These are phyloP conservation scores for Chelonus formosanus DNA, from an alignment of 2,888 invertebrate species.

Conservation along the genomic window DNA sequence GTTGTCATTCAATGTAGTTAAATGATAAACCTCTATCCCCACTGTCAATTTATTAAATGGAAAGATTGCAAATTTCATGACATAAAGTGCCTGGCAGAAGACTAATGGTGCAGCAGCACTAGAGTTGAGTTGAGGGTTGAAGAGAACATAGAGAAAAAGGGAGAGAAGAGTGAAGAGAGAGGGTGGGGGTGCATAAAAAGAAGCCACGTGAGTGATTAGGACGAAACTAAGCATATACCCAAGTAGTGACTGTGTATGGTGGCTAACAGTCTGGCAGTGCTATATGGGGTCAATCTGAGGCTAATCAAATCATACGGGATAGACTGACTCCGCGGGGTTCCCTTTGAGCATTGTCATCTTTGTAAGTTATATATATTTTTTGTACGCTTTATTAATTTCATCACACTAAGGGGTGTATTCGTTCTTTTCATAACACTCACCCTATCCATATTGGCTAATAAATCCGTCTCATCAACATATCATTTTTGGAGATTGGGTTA, in stretches of 20 bases:
- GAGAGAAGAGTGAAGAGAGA: slow-evolving; percentile 13
- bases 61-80: slow-evolving; percentile 65
- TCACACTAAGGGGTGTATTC: slow-evolving; percentile 45
- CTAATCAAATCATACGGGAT: slow-evolving; percentile 65
- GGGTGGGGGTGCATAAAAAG: slow-evolving; percentile 45
- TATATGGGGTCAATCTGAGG: slow-evolving; percentile 64
- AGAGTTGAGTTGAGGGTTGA: slow-evolving; percentile 32
- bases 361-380: slow-evolving; percentile 33
- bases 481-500: too few relatives aligned
- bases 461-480: slow-evolving; percentile 40
- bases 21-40: slow-evolving; percentile 56
- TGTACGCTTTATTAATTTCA: slow-evolving; percentile 64
- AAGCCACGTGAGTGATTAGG: slow-evolving; percentile 51
- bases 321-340: slow-evolving; percentile 47
- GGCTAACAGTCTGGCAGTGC: slow-evolving; percentile 42
- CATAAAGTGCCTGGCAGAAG: slow-evolving; percentile 62
- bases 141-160: slow-evolving; percentile 33
- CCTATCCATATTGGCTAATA: slow-evolving; percentile 38
- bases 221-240: slow-evolving; percentile 28
- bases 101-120: slow-evolving; percentile 56
- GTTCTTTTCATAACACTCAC: slow-evolving; percentile 36
- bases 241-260: slow-evolving; percentile 25
- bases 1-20: slow-evolving; percentile 57
- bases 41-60: slow-evolving; percentile 64
- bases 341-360: slow-evolving; percentile 38